phyloP scores from a whole-genome alignment of 2,888 invertebrate genomes.

The Laspeyria flexula region DNA sequence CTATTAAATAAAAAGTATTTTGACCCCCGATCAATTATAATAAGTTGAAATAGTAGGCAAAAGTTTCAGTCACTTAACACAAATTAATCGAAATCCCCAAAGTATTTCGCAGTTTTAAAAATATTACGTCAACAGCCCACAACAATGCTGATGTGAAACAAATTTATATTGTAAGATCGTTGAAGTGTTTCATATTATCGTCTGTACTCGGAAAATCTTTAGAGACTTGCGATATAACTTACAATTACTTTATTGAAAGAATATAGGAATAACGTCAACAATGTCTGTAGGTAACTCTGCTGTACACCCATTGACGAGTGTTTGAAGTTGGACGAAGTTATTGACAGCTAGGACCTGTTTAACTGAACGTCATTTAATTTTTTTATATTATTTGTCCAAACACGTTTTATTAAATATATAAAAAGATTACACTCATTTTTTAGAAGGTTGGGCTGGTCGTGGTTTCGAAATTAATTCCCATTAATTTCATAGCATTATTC shows the following conservation, averaged over 20 bases:
- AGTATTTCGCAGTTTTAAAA: background rate
- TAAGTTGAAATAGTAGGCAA: background rate
- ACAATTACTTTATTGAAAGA: background rate
- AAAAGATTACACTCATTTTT: too few relatives aligned
- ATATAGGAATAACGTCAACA: background rate
- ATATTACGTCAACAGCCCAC: background rate
- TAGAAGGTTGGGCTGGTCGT: too few relatives aligned
- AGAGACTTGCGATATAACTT: background rate
- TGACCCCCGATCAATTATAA: background rate
- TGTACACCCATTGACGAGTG: too few relatives aligned
- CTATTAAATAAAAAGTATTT: too few relatives aligned
- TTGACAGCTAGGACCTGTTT: background rate
- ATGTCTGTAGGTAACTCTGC: background rate
- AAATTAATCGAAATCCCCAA: background rate
- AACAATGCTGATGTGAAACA: background rate
- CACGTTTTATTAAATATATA: background rate
- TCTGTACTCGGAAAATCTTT: background rate
- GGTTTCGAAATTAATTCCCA: background rate
- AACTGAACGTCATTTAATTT: background rate
- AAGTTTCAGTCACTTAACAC: slow-evolving; percentile 1
- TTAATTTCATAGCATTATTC: slow-evolving; percentile 4
- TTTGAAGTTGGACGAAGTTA: too few relatives aligned
- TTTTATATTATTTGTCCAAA: background rate
- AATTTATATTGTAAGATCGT: background rate
- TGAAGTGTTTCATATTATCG: background rate